Percentiles rank a stretch among this genome's conserved stretches.
phyloP scores from a whole-genome alignment of 1,140 invertebrate species.

The Stenopsyche tienmushanensis region DNA sequence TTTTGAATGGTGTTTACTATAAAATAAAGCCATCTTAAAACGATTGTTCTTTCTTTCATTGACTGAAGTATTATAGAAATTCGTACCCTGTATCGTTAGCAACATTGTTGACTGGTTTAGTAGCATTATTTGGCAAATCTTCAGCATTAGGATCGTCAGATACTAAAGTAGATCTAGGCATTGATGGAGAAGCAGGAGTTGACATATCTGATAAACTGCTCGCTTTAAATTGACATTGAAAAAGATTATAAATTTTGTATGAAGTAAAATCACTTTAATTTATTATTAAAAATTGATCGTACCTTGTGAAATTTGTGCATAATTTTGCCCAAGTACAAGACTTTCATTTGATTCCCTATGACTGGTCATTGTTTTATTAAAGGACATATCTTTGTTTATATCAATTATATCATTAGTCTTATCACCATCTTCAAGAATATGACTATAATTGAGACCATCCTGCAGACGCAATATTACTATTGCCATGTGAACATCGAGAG shows the following conservation, averaged over 20 bases:
- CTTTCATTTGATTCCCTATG: conserved; percentile 38
- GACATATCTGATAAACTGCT: conserved; percentile 69
- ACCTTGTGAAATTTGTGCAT: conserved; percentile 68
- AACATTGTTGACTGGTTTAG: conserved; percentile 44
- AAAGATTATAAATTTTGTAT: not conserved
- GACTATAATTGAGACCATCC: conserved; percentile 76
- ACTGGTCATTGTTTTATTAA: conserved; percentile 34
- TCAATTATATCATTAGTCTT: conserved; percentile 40
- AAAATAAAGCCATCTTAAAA: not conserved
- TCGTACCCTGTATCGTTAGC: conserved; percentile 21
- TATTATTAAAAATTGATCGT: conserved; percentile 10
- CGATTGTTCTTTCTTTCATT: not conserved
- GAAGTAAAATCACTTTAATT: no score
- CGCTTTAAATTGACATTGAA: conserved; percentile 49
- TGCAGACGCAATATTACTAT: conserved; percentile 83
- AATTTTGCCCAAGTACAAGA: conserved; percentile 45
- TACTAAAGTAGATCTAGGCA: conserved; percentile 53
- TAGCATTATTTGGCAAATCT: conserved; percentile 39
- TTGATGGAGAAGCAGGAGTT: conserved; percentile 55
- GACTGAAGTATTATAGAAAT: conserved; percentile 22
- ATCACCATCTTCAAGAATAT: conserved; percentile 59
- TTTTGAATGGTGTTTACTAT: conserved; percentile 32
- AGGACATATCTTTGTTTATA: conserved; percentile 40
- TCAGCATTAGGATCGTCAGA: conserved; percentile 53
- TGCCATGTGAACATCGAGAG: conserved; percentile 89